Conservation (phyloP, 2,113 vertebrate genomes). For the Vimba vimba region DNA sequence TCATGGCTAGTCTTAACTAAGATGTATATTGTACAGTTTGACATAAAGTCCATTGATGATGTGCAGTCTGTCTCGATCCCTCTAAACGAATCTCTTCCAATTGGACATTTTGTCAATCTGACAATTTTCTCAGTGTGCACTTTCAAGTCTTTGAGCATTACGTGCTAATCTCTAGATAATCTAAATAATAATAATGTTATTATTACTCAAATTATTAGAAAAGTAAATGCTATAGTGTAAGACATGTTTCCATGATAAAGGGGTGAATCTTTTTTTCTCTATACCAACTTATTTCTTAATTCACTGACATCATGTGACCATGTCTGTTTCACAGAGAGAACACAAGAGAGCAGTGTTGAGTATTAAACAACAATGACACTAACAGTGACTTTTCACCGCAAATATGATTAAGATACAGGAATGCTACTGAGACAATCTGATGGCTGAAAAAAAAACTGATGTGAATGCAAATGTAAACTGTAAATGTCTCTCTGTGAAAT, state of each 20-base stretch:
- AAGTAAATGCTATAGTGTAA: no score
- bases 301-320: neutral
- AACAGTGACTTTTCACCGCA: neutral
- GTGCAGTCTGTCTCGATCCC: neutral
- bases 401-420: neutral
- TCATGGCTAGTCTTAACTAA: neutral
- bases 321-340: neutral
- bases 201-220: no score
- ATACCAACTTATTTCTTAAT: no score
- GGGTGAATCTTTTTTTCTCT: no score
- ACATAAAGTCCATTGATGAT: neutral
- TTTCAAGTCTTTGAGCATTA: neutral
- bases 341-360: slow-evolving; percentile 47
- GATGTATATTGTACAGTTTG: neutral
- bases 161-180: no score
- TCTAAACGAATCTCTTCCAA: neutral
- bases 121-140: no score
- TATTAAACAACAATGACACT: neutral
- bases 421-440: neutral
- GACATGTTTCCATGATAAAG: no score
- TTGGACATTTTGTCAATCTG: neutral
- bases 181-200: no score
- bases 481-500: neutral
- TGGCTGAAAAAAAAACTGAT: slow-evolving; percentile 48
- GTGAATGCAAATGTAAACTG: neutral